Conservation (phyloP, 2,888 invertebrate genomes). For the Sarcophaga caerulescens region DNA sequence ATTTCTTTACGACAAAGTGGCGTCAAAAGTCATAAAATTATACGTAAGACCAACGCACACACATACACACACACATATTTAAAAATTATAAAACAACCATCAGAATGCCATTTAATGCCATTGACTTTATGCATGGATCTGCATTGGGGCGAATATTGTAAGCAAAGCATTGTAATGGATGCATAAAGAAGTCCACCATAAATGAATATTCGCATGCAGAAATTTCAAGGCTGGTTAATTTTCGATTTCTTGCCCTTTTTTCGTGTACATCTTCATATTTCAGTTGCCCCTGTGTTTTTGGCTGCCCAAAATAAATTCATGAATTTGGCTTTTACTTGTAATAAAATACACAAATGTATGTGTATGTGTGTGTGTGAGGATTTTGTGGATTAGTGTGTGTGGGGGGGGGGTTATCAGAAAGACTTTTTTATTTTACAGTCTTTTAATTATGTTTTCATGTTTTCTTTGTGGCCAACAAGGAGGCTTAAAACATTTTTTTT, state of each 20-base stretch:
- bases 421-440: constrained; percentile 51
- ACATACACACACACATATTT: constrained; percentile 13
- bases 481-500: background rate
- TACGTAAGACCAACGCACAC: background rate
- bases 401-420: background rate
- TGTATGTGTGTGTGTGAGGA: constrained; percentile 9
- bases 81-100: constrained; percentile 38
- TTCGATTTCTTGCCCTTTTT: background rate
- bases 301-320: background rate
- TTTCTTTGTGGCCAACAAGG: constrained; percentile 3
- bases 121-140: background rate
- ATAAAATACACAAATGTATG: constrained; percentile 4
- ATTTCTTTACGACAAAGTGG: constrained; percentile 62
- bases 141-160: background rate
- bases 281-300: background rate
- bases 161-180: background rate
- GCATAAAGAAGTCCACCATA: background rate
- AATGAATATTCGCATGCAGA: background rate
- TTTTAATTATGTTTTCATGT: constrained; percentile 65
- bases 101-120: constrained; percentile 14
- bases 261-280: background rate
- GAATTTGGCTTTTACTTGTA: constrained; percentile 6
- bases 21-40: constrained; percentile 63
- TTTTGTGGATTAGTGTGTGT: background rate
- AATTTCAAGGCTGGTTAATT: constrained; percentile 61